phyloP scores from a whole-genome alignment of 2,888 invertebrate species.

The Philopedon plagiatum region DNA sequence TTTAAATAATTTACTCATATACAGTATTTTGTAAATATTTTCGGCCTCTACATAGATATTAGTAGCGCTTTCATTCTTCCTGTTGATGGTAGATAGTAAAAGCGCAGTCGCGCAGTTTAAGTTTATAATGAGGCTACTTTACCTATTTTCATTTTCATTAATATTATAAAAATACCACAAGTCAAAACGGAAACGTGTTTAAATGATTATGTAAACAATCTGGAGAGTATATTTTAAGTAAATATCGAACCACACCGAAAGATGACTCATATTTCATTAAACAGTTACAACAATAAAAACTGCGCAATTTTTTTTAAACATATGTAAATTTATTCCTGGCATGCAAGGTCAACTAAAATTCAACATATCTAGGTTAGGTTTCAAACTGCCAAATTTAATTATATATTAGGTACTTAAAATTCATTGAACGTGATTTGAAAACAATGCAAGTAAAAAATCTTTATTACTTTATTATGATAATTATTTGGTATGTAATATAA shows the following conservation, averaged over 20 bases:
- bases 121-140: too few relatives aligned
- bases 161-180: too few relatives aligned
- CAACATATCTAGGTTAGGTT: background rate
- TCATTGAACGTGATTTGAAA: background rate
- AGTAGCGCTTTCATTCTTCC: too few relatives aligned
- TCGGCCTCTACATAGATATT: too few relatives aligned
- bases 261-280: conserved; percentile 25
- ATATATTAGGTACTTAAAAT: background rate
- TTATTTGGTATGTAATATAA: too few relatives aligned
- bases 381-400: background rate
- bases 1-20: too few relatives aligned
- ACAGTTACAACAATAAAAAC: conserved; percentile 28
- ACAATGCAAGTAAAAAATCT: background rate
- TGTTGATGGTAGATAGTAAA: too few relatives aligned
- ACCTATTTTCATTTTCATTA: too few relatives aligned
- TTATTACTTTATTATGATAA: background rate
- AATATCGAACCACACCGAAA: conserved; percentile 3
- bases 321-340: conserved; percentile 35
- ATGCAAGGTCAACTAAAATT: conserved; percentile 7
- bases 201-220: background rate
- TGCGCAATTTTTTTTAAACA: conserved; percentile 29
- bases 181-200: too few relatives aligned
- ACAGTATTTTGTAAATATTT: too few relatives aligned
- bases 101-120: too few relatives aligned
- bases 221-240: background rate